Percentiles rank a stretch among this genome's conserved stretches.
Evolutionary conservation across 2,888 invertebrate genomes (phyloP).

Genomic region (Dolichopus griseipennis): DNA sequence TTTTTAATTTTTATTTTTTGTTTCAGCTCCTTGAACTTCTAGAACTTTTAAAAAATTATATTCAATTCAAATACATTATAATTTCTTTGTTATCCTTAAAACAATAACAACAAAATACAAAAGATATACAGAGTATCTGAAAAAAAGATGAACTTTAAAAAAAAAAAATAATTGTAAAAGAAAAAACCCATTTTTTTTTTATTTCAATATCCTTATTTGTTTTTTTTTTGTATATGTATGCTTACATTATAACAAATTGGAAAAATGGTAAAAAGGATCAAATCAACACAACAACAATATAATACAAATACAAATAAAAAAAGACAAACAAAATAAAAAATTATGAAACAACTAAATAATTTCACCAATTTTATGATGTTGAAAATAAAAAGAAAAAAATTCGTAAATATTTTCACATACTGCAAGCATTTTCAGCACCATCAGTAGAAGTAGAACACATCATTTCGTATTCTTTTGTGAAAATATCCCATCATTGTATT

Average conservation of each 20-base stretch:
- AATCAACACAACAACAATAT: too few relatives aligned
- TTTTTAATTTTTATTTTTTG: not conserved
- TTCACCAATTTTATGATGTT: conserved; percentile 3
- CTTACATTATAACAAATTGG: not conserved
- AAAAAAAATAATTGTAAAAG: too few relatives aligned
- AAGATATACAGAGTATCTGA: not conserved
- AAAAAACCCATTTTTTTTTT: too few relatives aligned
- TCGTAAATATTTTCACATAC: not conserved
- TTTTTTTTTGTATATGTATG: not conserved
- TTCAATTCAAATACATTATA: not conserved
- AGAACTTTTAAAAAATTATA: too few relatives aligned
- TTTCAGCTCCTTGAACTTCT: not conserved
- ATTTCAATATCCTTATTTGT: not conserved
- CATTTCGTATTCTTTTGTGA: not conserved
- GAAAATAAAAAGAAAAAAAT: not conserved
- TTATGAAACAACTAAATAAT: not conserved
- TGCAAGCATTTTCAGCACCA: not conserved
- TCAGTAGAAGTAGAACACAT: too few relatives aligned
- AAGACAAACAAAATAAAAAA: not conserved
- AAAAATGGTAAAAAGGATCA: not conserved
- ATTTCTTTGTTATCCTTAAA: conserved; percentile 4
- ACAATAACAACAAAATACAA: not conserved
- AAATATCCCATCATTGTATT: not conserved
- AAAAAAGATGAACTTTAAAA: too few relatives aligned
- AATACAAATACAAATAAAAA: not conserved